Evolutionary conservation across 2,113 vertebrate genomes (phyloP), one percentile per base, ranked within the genome.

Genomic region (Erythrocebus patas): DNA sequence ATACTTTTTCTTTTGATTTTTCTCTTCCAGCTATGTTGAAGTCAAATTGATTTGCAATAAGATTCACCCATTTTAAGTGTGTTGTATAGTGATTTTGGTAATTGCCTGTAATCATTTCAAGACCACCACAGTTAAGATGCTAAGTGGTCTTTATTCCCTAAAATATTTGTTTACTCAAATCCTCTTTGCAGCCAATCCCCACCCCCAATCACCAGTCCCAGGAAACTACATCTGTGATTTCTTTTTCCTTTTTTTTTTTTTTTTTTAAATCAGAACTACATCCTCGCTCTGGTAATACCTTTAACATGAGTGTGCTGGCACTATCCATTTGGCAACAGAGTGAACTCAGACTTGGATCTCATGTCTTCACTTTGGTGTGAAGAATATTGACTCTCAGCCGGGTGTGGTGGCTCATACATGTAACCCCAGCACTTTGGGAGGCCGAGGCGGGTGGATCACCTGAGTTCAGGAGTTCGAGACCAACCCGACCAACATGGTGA

Each of bases 341-440:
- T 70, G 61, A 97, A 52, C 43, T 94, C 70, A 94, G 84, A 92
- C 76, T 57, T 92, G 79, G 68, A 96, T 70, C 70, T 95, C 81
- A 27, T 76, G 22, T 93, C 32, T 96, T 95, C 92, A 92, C 38
- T 72, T 89, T 64, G 16, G 8, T 25, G 76, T 87, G 61, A 64
- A 64, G 61, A 64, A 64, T 64, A 64, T 30, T 64, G 61, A 64
- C 27, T 32, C 12, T 64, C 5, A 13, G 27, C 61, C 6, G 61
- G 61, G 61, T 27, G 5, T 0, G 27, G 61, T 64, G 61, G 61
- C 61, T 64, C 61, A 64, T 2, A 30, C 61, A 30, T 64, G 61
- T 64, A 64, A 64, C 30, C 61, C 61, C 61, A 64, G 61, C 61
- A 64, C 61, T 64, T 30, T 64, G 61, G 61, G 61, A 64, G 27